Evolutionary conservation across 2,888 invertebrate genomes (phyloP).

Genomic region (Aphodius granarius): DNA sequence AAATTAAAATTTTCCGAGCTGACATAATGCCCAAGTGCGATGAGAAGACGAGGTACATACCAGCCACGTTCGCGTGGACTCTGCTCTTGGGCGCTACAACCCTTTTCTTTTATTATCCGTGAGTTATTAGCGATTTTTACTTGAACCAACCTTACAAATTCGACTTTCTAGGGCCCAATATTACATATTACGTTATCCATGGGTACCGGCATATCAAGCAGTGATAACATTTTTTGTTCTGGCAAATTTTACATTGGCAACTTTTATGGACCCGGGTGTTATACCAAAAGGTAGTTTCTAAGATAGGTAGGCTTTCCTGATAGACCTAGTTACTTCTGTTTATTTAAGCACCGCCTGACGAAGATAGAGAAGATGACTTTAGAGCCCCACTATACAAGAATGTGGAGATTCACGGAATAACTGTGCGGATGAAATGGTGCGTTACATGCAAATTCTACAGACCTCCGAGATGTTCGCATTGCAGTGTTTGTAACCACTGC

Average conservation of each 20-base stretch:
- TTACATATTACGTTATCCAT: slow-evolving; percentile 80
- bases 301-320: neutral
- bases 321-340: neutral
- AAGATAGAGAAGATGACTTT: slow-evolving; percentile 97
- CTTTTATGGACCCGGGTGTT: slow-evolving; percentile 99
- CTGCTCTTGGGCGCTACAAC: slow-evolving; percentile 90
- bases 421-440: slow-evolving; percentile 99
- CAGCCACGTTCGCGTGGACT: slow-evolving; percentile 98
- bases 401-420: slow-evolving; percentile 97
- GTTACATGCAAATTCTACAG: slow-evolving; percentile 99
- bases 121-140: slow-evolving; percentile 59
- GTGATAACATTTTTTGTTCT: slow-evolving; percentile 96
- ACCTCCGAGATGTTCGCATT: slow-evolving; percentile 98
- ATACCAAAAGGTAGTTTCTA: slow-evolving; percentile 85
- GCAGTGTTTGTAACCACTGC: slow-evolving; percentile 98
- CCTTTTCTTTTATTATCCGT: slow-evolving; percentile 97
- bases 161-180: slow-evolving; percentile 73
- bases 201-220: slow-evolving; percentile 92
- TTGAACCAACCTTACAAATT: slow-evolving; percentile 12
- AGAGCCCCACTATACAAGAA: slow-evolving; percentile 95
- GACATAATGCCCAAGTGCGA: slow-evolving; percentile 92
- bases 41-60: slow-evolving; percentile 94
- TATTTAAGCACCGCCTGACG: slow-evolving; percentile 84
- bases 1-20: slow-evolving; percentile 42
- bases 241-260: slow-evolving; percentile 98